Base-by-base conservation (phyloP, 2,888 invertebrate species). In the Chrysolina americana region DNA sequence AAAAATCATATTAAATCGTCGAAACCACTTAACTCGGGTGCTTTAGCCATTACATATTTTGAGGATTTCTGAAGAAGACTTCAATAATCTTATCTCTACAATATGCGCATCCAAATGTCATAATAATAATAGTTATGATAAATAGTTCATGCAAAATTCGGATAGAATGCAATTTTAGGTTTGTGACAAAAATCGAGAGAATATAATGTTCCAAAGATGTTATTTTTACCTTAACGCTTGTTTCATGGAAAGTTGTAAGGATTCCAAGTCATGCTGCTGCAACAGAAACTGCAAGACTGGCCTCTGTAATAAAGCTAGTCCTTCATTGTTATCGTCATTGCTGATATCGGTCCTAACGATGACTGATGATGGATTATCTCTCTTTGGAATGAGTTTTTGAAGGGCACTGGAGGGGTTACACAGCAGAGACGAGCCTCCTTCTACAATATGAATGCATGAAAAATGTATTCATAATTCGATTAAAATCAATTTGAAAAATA, bases 391-490 rank as follows among this genome's bases (percentile, higher is more conserved):
- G 80, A 97, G 89, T 81, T 94, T 94, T 75, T 95, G 94, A 48
- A 98, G 91, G 28, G 96, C 95, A 23, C 94, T 92, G 56, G 98
- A 98, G 1, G 98, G 98, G 87, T 97, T 95, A 74, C 96, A 95
- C 0, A 98, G 90, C 9, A 98, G 89, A 0, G 95, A 95, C 17
- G 94, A 94, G 6, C 94, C 95, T 13, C 91, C 93, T 80, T 94
- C 94, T 94, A 80, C 65, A 85, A 81, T 19, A 5, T 21, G 21
- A 53, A 21, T 10, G 11, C 8, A 9, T 48, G 48, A 48, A 59
- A 50, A 3, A 36, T 36, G 36, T 36, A 36, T n/a, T n/a, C 36
- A 36, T 36, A 8, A 36, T 3, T 36, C 36, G 36, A 36, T 36
- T 6, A 36, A 36, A 36, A 36, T 8, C 4, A 3, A 36, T 6